Evolutionary conservation across 2,113 vertebrate species (phyloP).

Genomic region (Meles meles): DNA sequence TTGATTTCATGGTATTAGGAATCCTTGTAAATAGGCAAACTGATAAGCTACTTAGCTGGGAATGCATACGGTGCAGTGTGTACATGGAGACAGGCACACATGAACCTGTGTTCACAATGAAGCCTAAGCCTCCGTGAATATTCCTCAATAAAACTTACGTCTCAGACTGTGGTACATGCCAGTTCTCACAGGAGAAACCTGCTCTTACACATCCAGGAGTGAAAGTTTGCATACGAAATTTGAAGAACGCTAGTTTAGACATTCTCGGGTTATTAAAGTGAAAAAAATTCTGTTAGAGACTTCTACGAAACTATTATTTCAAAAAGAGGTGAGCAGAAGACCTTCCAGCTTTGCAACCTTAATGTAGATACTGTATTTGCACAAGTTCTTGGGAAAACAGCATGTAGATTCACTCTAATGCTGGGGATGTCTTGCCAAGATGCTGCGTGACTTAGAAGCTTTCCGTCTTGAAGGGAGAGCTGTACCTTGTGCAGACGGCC

Average conservation of each 20-base stretch:
- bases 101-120: not conserved
- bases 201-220: not conserved
- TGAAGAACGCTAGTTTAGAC: constrained; percentile 17
- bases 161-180: accelerated
- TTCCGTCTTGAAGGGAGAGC: not conserved
- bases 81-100: accelerated
- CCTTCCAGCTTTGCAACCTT: not conserved
- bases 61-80: too few relatives aligned
- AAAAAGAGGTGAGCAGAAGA: not conserved
- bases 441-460: not conserved
- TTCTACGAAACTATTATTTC: constrained; percentile 35
- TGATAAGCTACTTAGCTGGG: not conserved
- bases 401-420: not conserved
- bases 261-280: constrained; percentile 20
- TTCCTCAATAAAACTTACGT: not conserved
- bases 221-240: not conserved
- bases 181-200: not conserved
- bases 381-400: constrained; percentile 1
- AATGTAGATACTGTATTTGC: constrained; percentile 33
- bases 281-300: not conserved
- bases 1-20: not conserved
- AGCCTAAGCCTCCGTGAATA: not conserved
- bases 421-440: not conserved
- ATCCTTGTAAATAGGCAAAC: not conserved
- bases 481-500: too few relatives aligned